Evolutionary conservation across 2,113 vertebrate genomes (phyloP).

Genomic region (Etheostoma spectabile): DNA sequence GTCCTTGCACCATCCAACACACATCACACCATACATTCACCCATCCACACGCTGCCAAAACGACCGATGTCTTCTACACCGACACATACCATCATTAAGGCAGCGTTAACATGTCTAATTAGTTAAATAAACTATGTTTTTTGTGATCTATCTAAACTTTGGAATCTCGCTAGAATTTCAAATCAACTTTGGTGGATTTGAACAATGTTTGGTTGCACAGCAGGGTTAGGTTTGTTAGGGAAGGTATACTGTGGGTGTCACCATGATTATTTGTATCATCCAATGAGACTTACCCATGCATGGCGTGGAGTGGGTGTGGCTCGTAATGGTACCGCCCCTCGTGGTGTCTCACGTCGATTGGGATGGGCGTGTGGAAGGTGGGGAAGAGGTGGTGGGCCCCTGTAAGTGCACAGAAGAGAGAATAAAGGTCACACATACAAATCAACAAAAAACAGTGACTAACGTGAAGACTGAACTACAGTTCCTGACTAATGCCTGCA

Average conservation of each 20-base stretch:
- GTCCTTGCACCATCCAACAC: too few species aligned
- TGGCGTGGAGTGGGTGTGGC: slow-evolving; percentile 91
- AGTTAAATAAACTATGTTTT: too few species aligned
- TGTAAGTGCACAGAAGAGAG: slow-evolving; percentile 68
- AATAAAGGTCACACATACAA: neutral
- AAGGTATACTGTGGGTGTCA: neutral
- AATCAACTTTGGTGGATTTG: neutral
- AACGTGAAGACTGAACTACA: neutral
- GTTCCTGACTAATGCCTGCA: slow-evolving; percentile 20
- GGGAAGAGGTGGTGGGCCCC: slow-evolving; percentile 94
- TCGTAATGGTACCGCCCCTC: slow-evolving; percentile 98
- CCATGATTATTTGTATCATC: neutral
- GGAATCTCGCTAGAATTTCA: neutral
- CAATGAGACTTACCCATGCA: slow-evolving; percentile 91
- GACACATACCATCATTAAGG: too few species aligned
- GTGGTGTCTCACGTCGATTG: slow-evolving; percentile 97
- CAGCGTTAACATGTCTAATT: too few species aligned
- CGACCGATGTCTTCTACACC: too few species aligned
- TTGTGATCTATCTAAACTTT: too few species aligned
- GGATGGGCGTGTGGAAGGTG: slow-evolving; percentile 94
- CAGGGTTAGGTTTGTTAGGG: neutral
- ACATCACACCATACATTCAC: too few species aligned
- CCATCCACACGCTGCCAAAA: too few species aligned
- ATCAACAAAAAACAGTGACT: slow-evolving; percentile 28
- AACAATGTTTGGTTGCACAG: neutral